Base-by-base conservation (phyloP, 1,140 invertebrate species). In the Sminthurinus signatus region DNA sequence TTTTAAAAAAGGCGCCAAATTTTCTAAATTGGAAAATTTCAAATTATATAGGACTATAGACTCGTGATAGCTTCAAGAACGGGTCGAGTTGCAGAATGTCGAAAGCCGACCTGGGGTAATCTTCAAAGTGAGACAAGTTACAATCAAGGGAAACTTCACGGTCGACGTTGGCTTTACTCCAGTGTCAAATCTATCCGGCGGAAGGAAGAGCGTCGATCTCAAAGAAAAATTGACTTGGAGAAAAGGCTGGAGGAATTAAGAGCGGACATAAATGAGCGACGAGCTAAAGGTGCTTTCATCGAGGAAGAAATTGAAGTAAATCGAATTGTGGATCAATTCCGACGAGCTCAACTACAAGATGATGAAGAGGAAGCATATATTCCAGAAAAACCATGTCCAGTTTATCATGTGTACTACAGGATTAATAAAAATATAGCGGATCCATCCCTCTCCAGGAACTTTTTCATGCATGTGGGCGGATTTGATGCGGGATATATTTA, bases 401-500 rank as follows among this genome's bases (percentile, higher is more conserved):
- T 64, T 12, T 44, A 52, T 15, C 44, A 39, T 21, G 58, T 67
- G 46, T 67, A 67, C 25, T 67, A 67, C 44, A 56, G 58, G 28
- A 60, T 67, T 17, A 67, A 67, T 55, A 52, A 51, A 31, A 29
- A 43, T 19, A 23, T 60, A n/a, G 43, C 36, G 0, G 60, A 67
- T 5, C 4, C 28, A 46, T 2, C n/a, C 19, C 28, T 48, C 23
- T 17, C 43, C 44, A 31, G 65, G 36, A 46, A 67, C 14, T 67
- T 67, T 29, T 67, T 67, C 25, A 27, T 67, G 39, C 65, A 67
- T 23, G 80, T 86, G 79, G 82, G 78, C 17, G 86, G 81, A 21
- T 88, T 83, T 75, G 87, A 88, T 77, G 81, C 85, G 27, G 87
- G 87, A 43, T 88, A 86, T 71, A 77, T 88, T 58, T 89, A 89